These are phyloP conservation scores for Oeneis ivallda DNA, from an alignment of 2,888 invertebrate genomes.

Conservation along the genomic window DNA sequence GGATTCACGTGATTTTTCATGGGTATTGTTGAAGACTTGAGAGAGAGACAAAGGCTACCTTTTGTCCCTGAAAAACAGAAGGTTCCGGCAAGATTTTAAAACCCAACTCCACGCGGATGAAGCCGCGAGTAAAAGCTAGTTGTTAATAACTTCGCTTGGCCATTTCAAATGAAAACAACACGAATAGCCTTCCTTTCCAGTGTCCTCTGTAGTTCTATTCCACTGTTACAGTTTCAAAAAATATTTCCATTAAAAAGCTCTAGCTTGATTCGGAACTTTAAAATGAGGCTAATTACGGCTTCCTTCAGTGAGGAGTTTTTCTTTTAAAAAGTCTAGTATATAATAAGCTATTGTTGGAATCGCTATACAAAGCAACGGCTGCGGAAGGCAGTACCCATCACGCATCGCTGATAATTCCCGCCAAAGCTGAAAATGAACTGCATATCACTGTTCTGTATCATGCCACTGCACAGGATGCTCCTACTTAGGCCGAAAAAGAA, in stretches of 20 bases:
- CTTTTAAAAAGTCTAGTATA: slow-evolving; percentile 39
- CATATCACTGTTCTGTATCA: slow-evolving; percentile 55
- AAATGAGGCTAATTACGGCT: slow-evolving; percentile 40
- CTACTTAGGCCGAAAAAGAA: background rate
- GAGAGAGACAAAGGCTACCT: no score
- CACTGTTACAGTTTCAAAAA: slow-evolving; percentile 21
- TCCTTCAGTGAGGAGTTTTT: slow-evolving; percentile 38
- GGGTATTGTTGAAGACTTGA: no score
- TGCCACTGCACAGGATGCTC: slow-evolving; percentile 39
- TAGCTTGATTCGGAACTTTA: slow-evolving; percentile 35
- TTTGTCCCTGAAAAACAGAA: no score
- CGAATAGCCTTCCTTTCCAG: background rate
- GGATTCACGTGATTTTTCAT: no score
- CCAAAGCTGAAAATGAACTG: slow-evolving; percentile 63
- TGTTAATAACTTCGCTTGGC: background rate
- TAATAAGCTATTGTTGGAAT: slow-evolving; percentile 40
- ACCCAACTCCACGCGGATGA: no score
- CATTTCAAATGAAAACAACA: slow-evolving; percentile 13
- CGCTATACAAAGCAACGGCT: slow-evolving; percentile 37
- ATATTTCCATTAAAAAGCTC: slow-evolving; percentile 16
- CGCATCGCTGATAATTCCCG: slow-evolving; percentile 61
- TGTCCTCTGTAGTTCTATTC: slow-evolving; percentile 18
- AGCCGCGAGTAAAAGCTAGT: no score
- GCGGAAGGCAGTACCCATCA: slow-evolving; percentile 44
- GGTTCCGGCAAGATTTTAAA: no score